These are phyloP conservation scores for Nothoprocta perdicaria DNA, from an alignment of 2,113 vertebrate genomes.

Conservation along the genomic window DNA sequence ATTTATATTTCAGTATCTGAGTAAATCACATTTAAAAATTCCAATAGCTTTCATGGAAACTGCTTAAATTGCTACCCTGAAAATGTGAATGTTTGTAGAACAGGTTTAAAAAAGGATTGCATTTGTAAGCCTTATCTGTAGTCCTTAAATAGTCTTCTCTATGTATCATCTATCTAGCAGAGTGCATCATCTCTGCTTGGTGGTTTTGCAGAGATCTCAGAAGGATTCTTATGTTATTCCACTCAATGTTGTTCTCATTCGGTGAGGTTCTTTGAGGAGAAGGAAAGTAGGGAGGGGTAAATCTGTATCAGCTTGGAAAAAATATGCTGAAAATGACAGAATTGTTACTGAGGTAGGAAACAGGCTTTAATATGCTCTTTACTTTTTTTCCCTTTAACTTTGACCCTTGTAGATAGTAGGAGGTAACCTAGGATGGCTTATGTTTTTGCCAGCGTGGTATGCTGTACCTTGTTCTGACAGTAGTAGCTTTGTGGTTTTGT, in stretches of 20 bases:
- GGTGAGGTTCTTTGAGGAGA: background rate
- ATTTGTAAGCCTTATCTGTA: background rate
- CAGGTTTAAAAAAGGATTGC: background rate
- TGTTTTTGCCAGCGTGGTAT: background rate
- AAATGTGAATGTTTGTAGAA: background rate
- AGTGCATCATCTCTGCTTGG: background rate
- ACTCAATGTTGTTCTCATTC: background rate
- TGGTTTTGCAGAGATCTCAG: background rate
- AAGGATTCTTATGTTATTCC: background rate
- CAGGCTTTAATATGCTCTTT: background rate
- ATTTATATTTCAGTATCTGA: background rate
- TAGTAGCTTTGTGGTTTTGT: background rate
- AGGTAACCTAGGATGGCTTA: background rate
- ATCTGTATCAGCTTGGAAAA: background rate
- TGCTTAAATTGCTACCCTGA: background rate
- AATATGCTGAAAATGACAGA: background rate
- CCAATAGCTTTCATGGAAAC: background rate
- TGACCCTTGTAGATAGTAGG: background rate
- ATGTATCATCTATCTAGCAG: too few species aligned
- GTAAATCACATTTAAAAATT: background rate
- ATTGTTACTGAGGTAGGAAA: background rate
- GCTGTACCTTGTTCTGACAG: accelerated
- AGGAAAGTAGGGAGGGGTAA: background rate
- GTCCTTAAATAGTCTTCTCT: background rate
- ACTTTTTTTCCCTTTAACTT: background rate